Conservation (phyloP, 2,888 invertebrate species). For the Phaonia tiefii region DNA sequence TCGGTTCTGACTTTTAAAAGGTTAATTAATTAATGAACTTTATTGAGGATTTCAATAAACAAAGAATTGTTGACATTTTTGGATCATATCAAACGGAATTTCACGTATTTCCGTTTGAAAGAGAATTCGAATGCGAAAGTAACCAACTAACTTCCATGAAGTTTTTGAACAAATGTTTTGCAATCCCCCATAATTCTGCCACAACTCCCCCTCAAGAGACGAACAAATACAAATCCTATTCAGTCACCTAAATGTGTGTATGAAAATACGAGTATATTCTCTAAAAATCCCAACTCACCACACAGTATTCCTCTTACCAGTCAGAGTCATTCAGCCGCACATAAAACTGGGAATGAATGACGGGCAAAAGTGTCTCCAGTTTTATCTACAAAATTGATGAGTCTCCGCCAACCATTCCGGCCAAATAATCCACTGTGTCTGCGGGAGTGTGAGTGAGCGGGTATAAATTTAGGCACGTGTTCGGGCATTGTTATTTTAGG, state of each 20-base stretch:
- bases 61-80: conserved; percentile 18
- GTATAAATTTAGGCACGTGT: conserved; percentile 65
- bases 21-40: conserved; percentile 64
- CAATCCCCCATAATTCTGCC: conserved; percentile 10
- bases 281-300: neutral
- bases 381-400: conserved; percentile 72
- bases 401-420: conserved; percentile 58
- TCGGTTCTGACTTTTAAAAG: conserved; percentile 30
- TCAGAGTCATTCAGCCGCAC: neutral
- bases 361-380: conserved; percentile 66
- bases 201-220: neutral
- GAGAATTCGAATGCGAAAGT: neutral
- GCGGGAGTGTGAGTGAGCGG: conserved; percentile 15
- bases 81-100: conserved; percentile 54
- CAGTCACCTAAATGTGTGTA: conserved; percentile 12
- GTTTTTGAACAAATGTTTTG: neutral
- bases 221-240: conserved; percentile 7
- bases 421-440: conserved; percentile 24
- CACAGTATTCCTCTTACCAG: neutral
- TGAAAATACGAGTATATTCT: conserved; percentile 52
- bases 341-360: conserved; percentile 59
- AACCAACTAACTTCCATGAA: conserved; percentile 21
- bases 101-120: conserved; percentile 63
- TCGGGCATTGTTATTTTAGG: conserved; percentile 57
- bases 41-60: conserved; percentile 50